Evolutionary conservation across 2,797 vertebrate genomes (phyloP).

Genomic region (Ceyx erithaca): DNA sequence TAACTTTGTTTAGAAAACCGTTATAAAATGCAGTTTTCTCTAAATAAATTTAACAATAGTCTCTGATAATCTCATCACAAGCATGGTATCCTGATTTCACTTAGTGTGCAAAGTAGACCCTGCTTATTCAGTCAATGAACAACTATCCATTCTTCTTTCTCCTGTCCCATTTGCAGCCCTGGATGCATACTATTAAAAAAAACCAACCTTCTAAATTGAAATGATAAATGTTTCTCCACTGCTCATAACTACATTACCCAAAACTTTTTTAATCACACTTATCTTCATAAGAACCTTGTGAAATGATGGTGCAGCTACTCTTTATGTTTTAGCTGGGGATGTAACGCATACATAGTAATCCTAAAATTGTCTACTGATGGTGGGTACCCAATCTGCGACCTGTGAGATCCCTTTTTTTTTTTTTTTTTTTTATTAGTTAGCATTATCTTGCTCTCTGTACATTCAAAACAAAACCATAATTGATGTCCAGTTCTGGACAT

Average conservation of each 20-base stretch:
- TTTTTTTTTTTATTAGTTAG: background rate
- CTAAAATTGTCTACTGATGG: background rate
- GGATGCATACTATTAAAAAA: slow-evolving; percentile 11
- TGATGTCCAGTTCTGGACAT: background rate
- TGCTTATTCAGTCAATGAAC: background rate
- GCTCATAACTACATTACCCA: background rate
- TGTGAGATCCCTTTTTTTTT: background rate
- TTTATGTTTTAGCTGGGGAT: slow-evolving; percentile 6
- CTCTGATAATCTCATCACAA: background rate
- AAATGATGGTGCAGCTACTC: background rate
- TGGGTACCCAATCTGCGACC: background rate
- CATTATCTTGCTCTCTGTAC: background rate
- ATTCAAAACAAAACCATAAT: background rate
- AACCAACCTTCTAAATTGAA: background rate
- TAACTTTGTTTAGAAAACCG: background rate
- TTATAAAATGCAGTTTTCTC: background rate
- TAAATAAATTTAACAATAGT: background rate
- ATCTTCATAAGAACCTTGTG: slow-evolving; percentile 23
- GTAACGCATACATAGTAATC: background rate
- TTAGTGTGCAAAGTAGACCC: background rate
- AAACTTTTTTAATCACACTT: slow-evolving; percentile 51
- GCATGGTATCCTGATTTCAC: background rate
- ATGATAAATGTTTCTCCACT: slow-evolving; percentile 31
- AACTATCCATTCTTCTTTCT: background rate
- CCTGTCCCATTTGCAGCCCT: slow-evolving; percentile 9